Base-by-base conservation (phyloP, 2,888 invertebrate species). In the Elegia similella region DNA sequence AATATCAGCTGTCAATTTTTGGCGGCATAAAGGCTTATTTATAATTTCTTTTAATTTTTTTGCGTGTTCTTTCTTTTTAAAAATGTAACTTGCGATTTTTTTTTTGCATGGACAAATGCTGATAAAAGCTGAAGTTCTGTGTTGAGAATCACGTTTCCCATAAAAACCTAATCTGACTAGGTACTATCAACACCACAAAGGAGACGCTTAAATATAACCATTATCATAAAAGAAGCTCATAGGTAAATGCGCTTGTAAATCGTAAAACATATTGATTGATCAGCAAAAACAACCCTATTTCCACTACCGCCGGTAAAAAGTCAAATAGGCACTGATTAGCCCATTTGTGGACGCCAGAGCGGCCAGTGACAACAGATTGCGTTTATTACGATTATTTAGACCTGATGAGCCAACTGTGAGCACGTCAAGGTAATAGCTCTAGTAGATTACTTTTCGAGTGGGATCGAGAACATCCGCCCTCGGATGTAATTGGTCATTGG, bases 371-470 rank as follows among this genome's bases (percentile, higher is more conserved):
- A 74, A 69, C 70, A 72, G 69, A 79, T 75, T 75, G 72, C 69
- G 69, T 75, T 77, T 77, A 84, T 84, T 81, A 83, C 73, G 76
- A 81, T 80, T 79, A 80, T 72, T 73, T 67, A 65, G 64, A 42
- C 23, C 62, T 75, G 76, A 76, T 80, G 78, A 75, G 72, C 70
- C 69, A 47, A 64, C 66, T 63, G 56, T 65, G 62, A 67, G 73
- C 73, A 73, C 75, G 74, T 71, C 70, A 70, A 73, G 73, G 75
- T 80, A 84, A 83, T 85, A 72, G 76, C 75, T 63, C 67, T 70
- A 65, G 72, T 68, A 82, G 78, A 86, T 85, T 84, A 83, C 80
- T 73, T 80, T 81, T 80, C 69, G 78, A 79, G 73, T 73, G 76
- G 76, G 74, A 73, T 75, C 72, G 72, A 66, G 70, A 70, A 77